phyloP scores from a whole-genome alignment of 2,797 vertebrate genomes.

The Carduelis carduelis region DNA sequence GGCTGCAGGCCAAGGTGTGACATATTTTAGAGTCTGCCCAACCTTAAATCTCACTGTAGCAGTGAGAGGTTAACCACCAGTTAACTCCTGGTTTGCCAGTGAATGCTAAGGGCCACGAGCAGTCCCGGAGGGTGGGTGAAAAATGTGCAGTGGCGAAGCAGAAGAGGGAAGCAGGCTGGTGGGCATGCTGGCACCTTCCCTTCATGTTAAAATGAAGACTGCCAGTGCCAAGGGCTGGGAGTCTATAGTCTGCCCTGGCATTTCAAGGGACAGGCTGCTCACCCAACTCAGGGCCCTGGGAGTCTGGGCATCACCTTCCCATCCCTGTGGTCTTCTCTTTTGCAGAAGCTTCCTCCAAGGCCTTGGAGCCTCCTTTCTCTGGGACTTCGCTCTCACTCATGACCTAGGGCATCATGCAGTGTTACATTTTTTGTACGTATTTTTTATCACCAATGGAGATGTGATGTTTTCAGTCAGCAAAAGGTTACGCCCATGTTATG shows the following conservation, averaged over 20 bases:
- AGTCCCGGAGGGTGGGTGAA: rapidly evolving
- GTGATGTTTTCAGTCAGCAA: background rate
- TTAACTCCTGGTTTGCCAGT: background rate
- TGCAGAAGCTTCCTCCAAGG: background rate
- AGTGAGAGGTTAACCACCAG: background rate
- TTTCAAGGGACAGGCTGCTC: rapidly evolving
- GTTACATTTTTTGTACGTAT: background rate
- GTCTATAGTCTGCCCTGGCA: background rate
- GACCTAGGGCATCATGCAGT: background rate
- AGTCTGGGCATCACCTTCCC: background rate
- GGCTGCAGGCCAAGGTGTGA: background rate
- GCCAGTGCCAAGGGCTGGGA: background rate
- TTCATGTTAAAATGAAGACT: background rate
- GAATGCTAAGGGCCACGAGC: rapidly evolving
- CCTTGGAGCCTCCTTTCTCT: background rate
- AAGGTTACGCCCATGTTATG: background rate
- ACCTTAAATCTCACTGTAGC: background rate
- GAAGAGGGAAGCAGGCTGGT: background rate
- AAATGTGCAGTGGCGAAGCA: rapidly evolving
- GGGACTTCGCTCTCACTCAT: background rate
- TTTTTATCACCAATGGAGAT: background rate
- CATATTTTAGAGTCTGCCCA: background rate
- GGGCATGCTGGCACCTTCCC: background rate
- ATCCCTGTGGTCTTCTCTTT: background rate
- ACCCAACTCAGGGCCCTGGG: background rate